Percentiles rank a stretch among this genome's conserved stretches.
phyloP scores from a whole-genome alignment of 1,140 invertebrate species.

The Goniozus legneri region DNA sequence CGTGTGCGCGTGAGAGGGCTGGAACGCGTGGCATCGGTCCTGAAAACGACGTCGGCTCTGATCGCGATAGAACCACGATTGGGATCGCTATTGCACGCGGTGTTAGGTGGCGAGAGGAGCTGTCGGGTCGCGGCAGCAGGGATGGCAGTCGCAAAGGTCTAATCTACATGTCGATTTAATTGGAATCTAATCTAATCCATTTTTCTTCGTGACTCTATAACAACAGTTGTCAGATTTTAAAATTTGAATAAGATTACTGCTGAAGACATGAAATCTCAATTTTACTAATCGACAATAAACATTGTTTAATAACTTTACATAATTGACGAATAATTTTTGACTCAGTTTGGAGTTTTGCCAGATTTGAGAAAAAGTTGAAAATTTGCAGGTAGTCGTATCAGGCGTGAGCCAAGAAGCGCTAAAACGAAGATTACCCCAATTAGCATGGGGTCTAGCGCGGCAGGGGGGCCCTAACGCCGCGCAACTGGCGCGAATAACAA shows the following conservation, averaged over 20 bases:
- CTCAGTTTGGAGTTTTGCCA: no score
- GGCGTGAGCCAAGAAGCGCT: constrained; percentile 48
- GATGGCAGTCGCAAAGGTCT: constrained; percentile 55
- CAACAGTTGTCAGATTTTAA: background rate
- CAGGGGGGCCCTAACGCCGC: constrained; percentile 60
- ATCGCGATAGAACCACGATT: constrained; percentile 59
- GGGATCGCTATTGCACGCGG: constrained; percentile 60
- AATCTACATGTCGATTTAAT: no score
- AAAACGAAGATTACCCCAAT: constrained; percentile 45
- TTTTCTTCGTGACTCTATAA: background rate
- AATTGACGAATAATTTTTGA: no score
- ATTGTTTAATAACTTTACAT: no score
- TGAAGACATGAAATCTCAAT: background rate
- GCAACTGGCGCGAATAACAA: constrained; percentile 60
- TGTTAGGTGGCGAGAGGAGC: constrained; percentile 60
- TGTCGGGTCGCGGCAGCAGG: constrained; percentile 60
- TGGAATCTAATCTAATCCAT: background rate
- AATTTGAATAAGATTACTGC: background rate
- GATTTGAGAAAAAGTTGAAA: constrained; percentile 28
- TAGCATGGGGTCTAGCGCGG: constrained; percentile 59
- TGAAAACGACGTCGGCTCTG: constrained; percentile 54
- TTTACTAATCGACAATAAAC: no score
- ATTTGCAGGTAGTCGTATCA: constrained; percentile 41
- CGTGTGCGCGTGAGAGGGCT: constrained; percentile 58
- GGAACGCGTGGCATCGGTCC: constrained; percentile 54